Percentiles rank a stretch among this genome's conserved stretches.
Evolutionary conservation across 2,888 invertebrate genomes (phyloP).

Genomic region (Fragum sueziense): DNA sequence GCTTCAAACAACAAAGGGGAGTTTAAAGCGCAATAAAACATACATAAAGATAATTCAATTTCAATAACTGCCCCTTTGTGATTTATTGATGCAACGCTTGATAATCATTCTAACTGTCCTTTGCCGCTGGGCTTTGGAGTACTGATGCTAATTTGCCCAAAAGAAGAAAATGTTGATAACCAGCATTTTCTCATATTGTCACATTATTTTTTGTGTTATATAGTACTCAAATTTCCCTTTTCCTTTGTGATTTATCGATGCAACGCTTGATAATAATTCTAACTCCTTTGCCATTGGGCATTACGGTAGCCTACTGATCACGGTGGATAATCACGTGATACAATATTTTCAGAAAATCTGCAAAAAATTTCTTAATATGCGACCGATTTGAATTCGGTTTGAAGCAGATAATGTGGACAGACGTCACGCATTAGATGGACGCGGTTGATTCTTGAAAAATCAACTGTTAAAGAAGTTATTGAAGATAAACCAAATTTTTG

Average conservation of each 20-base stretch:
- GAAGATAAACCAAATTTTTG: too few relatives aligned
- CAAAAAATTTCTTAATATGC: too few relatives aligned
- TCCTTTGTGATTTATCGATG: conserved; percentile 22
- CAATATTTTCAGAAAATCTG: too few relatives aligned
- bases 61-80: conserved; percentile 24
- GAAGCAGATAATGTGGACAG: too few relatives aligned
- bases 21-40: conserved; percentile 12
- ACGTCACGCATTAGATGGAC: too few relatives aligned
- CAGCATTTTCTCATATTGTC: too few relatives aligned
- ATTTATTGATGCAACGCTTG: conserved; percentile 21
- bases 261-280: conserved; percentile 11
- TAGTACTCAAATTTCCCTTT: background rate
- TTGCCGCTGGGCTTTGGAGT: background rate
- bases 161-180: background rate
- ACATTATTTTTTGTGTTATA: background rate
- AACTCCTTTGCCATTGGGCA: background rate
- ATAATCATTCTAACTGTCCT: background rate
- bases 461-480: too few relatives aligned
- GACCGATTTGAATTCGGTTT: too few relatives aligned
- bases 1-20: conserved; percentile 5
- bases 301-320: too few relatives aligned
- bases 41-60: conserved; percentile 23
- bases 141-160: background rate
- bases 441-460: too few relatives aligned
- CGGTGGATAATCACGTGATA: too few relatives aligned